A percentile compares a stretch with the other conserved stretches of the same genome.
Conservation (phyloP, 2,888 invertebrate species). For the Thecocarcelia acutangulata region DNA sequence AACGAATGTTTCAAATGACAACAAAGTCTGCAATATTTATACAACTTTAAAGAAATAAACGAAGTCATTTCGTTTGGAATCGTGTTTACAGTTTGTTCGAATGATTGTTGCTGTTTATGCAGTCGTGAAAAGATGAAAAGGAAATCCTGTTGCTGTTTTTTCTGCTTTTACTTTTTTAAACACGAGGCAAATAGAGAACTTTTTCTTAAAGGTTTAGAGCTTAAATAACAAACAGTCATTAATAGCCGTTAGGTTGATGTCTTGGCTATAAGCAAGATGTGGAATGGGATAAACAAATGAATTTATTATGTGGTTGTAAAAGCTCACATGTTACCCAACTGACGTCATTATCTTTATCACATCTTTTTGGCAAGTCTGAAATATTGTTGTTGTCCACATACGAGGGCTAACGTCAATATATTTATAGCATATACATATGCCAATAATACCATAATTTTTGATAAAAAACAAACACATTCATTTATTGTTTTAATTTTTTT, state of each 20-base stretch:
- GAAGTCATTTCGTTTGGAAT: constrained; percentile 14
- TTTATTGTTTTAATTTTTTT: too few species aligned
- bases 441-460: too few species aligned
- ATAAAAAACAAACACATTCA: too few species aligned
- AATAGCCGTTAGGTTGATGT: not conserved
- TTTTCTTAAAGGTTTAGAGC: constrained; percentile 22
- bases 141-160: constrained; percentile 58
- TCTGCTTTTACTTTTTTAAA: not conserved
- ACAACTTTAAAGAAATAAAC: constrained; percentile 31
- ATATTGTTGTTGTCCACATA: too few species aligned
- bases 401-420: too few species aligned
- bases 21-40: constrained; percentile 59
- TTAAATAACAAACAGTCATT: not conserved
- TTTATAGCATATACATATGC: too few species aligned
- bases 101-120: constrained; percentile 11
- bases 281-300: not conserved
- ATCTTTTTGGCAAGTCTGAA: too few species aligned
- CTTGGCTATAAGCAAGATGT: not conserved
- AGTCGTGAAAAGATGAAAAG: constrained; percentile 5
- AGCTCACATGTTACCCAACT: not conserved
- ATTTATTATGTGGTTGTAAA: not conserved
- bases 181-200: constrained; percentile 31
- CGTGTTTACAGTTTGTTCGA: constrained; percentile 29
- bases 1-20: constrained; percentile 57
- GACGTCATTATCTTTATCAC: too few species aligned